Evolutionary conservation across 2,113 vertebrate species (phyloP), one percentile per base, ranked within the genome.

Genomic region (Equus przewalskii): DNA sequence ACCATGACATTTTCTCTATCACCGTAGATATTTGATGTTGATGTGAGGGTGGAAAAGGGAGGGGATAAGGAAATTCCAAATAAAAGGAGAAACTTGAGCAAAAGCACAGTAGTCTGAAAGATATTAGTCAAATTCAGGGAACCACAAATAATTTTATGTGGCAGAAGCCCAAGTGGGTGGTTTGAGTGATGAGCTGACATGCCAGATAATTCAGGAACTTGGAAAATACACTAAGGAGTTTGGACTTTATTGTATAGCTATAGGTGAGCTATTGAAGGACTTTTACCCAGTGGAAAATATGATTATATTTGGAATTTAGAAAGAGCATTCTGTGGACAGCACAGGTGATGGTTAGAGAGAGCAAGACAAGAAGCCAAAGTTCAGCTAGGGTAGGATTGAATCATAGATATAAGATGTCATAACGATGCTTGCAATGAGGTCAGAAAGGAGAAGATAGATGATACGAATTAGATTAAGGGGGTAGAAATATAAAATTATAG

Each of bases 61-160:
- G 76, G 72, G n/a, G 44, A 79, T 65, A 44, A 88, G 21, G 2
- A 92, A 87, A 89, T 21, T 10, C 41, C 3, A 72, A 58, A 22
- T 89, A 60, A 78, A 91, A 16, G 33, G 72, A 91, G 51, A 94
- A 82, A 72, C 64, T 89, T 44, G 28, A 89, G 83, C 41, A 94
- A 28, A 75, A 56, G 36, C 2, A 2, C 2, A 65, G 36, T 33
- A 7, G 70, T 30, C 78, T 88, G 30, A 54, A 95, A 97, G 93
- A 95, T 96, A 54, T 30, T 72, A 22, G 4, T 88, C 51, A 91
- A 80, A 87, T 84, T 56, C 92, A 10, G 18, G 33, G 16, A 92
- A 69, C 6, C 21, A 83, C 44, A 64, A 72, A 80, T 64, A 49
- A 82, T 30, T 79, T 83, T 19, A 81, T 72, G 64, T 30, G 6